Evolutionary conservation across 92 coral and sea anemone species (phyloP).

Genomic region (Ricordea florida): DNA sequence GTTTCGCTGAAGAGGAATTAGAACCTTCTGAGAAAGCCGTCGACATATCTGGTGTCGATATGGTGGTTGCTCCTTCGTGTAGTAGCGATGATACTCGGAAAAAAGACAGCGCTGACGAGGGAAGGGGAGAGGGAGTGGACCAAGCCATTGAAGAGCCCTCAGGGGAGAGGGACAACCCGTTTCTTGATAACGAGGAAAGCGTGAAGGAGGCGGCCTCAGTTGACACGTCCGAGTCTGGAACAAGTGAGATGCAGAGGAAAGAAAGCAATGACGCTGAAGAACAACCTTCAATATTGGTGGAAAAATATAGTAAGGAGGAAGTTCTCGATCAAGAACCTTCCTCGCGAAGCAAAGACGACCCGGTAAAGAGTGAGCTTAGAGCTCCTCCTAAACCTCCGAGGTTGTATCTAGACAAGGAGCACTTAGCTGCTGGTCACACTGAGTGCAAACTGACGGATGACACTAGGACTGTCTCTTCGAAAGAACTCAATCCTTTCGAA

Average conservation of each 20-base stretch:
- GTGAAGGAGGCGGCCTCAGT: background rate
- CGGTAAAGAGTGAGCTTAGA: background rate
- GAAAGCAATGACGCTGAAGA: too few relatives aligned
- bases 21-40: slow-evolving; percentile 27
- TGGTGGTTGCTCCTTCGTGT: slow-evolving; percentile 19
- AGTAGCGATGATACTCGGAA: background rate
- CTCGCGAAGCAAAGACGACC: background rate
- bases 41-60: slow-evolving; percentile 15
- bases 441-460: too few relatives aligned
- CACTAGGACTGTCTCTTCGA: too few relatives aligned
- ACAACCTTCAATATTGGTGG: too few relatives aligned
- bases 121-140: background rate
- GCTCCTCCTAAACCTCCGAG: slow-evolving; percentile 69
- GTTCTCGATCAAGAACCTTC: background rate
- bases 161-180: slow-evolving; percentile 68
- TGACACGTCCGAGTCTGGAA: slow-evolving; percentile 1
- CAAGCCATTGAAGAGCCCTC: background rate
- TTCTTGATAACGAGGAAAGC: slow-evolving; percentile 50
- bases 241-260: too few relatives aligned
- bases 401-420: background rate
- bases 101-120: background rate
- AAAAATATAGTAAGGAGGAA: background rate
- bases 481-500: slow-evolving; percentile 81
- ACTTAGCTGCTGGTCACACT: too few relatives aligned
- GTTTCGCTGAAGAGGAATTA: too few relatives aligned